phyloP scores from a whole-genome alignment of 2,113 vertebrate species.

The Hypomesus transpacificus region DNA sequence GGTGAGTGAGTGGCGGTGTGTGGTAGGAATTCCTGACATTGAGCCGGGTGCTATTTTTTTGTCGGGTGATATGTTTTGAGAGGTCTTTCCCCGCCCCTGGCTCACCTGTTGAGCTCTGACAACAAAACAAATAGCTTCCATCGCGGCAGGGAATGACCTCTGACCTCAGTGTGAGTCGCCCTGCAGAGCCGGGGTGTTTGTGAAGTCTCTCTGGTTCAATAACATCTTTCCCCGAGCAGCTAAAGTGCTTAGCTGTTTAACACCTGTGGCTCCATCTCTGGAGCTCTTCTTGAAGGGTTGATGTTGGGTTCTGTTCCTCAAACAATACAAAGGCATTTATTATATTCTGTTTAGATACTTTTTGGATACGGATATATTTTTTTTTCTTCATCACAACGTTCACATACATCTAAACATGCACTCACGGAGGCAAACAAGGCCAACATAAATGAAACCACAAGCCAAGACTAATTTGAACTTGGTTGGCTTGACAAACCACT shows the following conservation, averaged over 20 bases:
- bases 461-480: slow-evolving; percentile 5
- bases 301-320: slow-evolving; percentile 41
- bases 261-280: slow-evolving; percentile 63
- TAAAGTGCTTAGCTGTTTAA: slow-evolving; percentile 70
- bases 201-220: slow-evolving; percentile 71
- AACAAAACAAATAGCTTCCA: slow-evolving; percentile 76
- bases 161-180: slow-evolving; percentile 68
- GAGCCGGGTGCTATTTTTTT: slow-evolving; percentile 60
- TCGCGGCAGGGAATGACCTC: slow-evolving; percentile 66
- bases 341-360: slow-evolving; percentile 33
- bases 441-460: slow-evolving; percentile 6
- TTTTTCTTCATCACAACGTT: not conserved
- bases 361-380: not conserved
- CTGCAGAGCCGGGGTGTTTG: slow-evolving; percentile 61
- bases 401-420: slow-evolving; percentile 1
- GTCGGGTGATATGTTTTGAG: slow-evolving; percentile 65
- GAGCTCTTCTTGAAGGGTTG: slow-evolving; percentile 46
- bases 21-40: slow-evolving; percentile 65
- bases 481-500: not conserved
- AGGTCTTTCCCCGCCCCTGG: slow-evolving; percentile 52
- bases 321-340: slow-evolving; percentile 45
- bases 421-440: not conserved
- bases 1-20: slow-evolving; percentile 70
- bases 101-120: slow-evolving; percentile 79
- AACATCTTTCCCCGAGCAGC: slow-evolving; percentile 63